Evolutionary conservation across 2,797 vertebrate genomes (phyloP).

Genomic region (Spinus pinus): DNA sequence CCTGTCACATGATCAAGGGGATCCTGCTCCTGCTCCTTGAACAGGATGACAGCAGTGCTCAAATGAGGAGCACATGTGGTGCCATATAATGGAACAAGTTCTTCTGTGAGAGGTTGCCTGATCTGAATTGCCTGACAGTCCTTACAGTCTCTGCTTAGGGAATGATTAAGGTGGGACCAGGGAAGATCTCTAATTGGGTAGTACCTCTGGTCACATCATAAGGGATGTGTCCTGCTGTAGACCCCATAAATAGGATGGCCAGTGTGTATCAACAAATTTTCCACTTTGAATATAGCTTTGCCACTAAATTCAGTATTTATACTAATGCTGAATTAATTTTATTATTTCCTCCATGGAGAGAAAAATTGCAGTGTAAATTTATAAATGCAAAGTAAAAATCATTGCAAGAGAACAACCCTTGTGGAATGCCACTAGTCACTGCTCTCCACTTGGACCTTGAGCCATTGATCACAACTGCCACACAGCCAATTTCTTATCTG

Average conservation of each 20-base stretch:
- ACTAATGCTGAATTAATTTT: not conserved
- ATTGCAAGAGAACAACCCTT: not conserved
- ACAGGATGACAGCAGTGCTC: not conserved
- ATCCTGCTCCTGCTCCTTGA: not conserved
- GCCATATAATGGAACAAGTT: not conserved
- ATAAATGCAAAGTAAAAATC: not conserved
- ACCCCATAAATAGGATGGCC: not conserved
- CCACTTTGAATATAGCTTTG: not conserved
- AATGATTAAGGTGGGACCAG: not conserved
- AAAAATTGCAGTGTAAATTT: not conserved
- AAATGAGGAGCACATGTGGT: not conserved
- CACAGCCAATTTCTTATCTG: not conserved
- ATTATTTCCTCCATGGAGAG: not conserved
- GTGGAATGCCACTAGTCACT: fast-evolving
- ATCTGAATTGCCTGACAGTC: not conserved
- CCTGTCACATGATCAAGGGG: fast-evolving
- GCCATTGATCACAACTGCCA: not conserved
- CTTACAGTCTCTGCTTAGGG: not conserved
- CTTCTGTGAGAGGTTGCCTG: not conserved
- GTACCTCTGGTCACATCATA: too few relatives aligned
- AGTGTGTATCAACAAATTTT: not conserved
- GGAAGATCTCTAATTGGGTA: not conserved
- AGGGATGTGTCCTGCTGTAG: not conserved
- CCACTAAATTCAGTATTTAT: not conserved
- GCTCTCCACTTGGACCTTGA: not conserved